Percentiles rank a stretch among this genome's conserved stretches.
Conservation (phyloP, 2,888 invertebrate species). For the Pseudeuparius sepicola region DNA sequence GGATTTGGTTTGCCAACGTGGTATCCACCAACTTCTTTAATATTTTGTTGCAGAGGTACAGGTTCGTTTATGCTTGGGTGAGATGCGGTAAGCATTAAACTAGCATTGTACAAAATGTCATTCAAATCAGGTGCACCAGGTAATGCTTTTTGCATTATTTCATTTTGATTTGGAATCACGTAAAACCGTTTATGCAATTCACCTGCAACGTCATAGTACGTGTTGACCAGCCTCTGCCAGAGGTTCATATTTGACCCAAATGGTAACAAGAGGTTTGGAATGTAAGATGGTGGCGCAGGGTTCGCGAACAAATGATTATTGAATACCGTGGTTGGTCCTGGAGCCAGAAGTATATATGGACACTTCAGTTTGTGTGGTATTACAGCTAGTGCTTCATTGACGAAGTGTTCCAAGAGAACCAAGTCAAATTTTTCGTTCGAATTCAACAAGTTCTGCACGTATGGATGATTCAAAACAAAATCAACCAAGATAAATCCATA, state of each 20-base stretch:
- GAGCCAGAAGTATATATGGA: slow-evolving; percentile 15
- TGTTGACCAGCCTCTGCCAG: slow-evolving; percentile 44
- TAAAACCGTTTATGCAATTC: slow-evolving; percentile 9
- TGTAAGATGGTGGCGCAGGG: slow-evolving; percentile 40
- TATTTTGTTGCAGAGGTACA: neutral
- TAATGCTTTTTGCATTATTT: slow-evolving; percentile 25
- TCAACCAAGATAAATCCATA: slow-evolving; percentile 5
- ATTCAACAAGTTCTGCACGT: slow-evolving; percentile 18
- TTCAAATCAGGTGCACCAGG: slow-evolving; percentile 26
- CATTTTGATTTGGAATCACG: slow-evolving; percentile 18
- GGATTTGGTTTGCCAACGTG: neutral
- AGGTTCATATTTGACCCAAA: slow-evolving; percentile 37
- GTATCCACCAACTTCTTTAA: slow-evolving; percentile 1
- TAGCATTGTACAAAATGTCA: slow-evolving; percentile 28
- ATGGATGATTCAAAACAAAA: slow-evolving; percentile 12
- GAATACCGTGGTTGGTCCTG: slow-evolving; percentile 15
- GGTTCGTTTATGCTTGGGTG: slow-evolving; percentile 4
- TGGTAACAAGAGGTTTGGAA: slow-evolving; percentile 38
- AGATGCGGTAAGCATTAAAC: slow-evolving; percentile 30
- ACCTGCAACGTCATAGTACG: slow-evolving; percentile 26
- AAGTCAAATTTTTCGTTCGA: slow-evolving; percentile 32
- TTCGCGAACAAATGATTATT: slow-evolving; percentile 39
- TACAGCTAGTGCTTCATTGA: neutral
- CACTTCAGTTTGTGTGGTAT: slow-evolving; percentile 17
- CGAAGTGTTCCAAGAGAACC: slow-evolving; percentile 31